A percentile compares a stretch with the other conserved stretches of the same genome.
Conservation (phyloP, 2,797 vertebrate genomes). For the Acipenser oxyrinchus region DNA sequence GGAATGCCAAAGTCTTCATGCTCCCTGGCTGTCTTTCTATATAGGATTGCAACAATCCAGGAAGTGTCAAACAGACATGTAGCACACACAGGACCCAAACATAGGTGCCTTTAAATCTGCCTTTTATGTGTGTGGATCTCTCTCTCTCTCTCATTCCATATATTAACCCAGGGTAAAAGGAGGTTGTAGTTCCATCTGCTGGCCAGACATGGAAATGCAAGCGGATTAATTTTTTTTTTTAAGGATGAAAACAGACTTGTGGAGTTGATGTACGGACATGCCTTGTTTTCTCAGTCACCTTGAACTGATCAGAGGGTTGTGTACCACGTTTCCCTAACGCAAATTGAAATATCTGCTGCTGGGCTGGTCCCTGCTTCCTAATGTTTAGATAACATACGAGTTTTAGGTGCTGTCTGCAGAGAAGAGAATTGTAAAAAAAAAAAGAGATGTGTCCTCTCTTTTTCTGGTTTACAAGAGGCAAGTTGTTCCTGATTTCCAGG, state of each 20-base stretch:
- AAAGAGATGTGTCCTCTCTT: no score
- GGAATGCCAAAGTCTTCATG: constrained; percentile 20
- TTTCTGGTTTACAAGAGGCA: no score
- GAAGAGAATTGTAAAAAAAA: no score
- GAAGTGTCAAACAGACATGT: constrained; percentile 36
- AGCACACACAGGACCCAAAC: constrained; percentile 31
- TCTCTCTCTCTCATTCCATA: constrained; percentile 18
- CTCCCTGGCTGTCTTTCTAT: constrained; percentile 22
- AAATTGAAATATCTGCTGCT: no score
- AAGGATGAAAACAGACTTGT: background rate
- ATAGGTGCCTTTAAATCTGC: constrained; percentile 25
- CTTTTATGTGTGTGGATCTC: constrained; percentile 24
- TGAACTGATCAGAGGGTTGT: no score
- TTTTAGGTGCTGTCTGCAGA: no score
- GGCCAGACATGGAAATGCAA: constrained; percentile 28
- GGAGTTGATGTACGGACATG: no score
- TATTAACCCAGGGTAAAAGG: constrained; percentile 38
- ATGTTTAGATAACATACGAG: no score
- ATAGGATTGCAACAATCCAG: constrained; percentile 33
- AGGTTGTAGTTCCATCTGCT: constrained; percentile 45
- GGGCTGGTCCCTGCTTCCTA: no score
- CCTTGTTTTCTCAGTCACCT: no score
- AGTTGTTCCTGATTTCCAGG: no score
- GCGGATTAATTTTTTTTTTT: background rate
- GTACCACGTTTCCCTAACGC: no score